Conservation (phyloP, 2,113 vertebrate genomes). For the Spea bombifrons region DNA sequence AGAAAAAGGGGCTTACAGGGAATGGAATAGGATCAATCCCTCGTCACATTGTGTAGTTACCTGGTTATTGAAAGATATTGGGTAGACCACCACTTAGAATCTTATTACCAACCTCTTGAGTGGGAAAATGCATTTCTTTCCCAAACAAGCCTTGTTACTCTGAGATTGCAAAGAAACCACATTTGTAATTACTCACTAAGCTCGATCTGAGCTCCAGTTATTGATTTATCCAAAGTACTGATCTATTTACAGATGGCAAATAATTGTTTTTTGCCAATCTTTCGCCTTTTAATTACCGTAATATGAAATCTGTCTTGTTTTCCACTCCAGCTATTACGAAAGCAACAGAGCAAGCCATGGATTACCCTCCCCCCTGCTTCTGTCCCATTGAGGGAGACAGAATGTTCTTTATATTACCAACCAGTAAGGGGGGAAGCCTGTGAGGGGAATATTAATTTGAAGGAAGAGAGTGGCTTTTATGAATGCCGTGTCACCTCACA, state of each 20-base stretch:
- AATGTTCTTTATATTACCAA: constrained; percentile 45
- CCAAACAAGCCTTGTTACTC: constrained; percentile 44
- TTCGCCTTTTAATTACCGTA: constrained; percentile 48
- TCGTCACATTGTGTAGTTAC: neutral
- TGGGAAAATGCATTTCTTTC: constrained; percentile 36
- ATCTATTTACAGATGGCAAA: constrained; percentile 49
- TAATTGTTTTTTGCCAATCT: constrained; percentile 48
- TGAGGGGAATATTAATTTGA: constrained; percentile 41
- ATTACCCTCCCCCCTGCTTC: constrained; percentile 28
- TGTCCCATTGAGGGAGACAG: constrained; percentile 45
- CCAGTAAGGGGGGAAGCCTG: constrained; percentile 25
- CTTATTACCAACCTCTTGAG: constrained; percentile 12
- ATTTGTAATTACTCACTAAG: constrained; percentile 47
- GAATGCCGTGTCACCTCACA: constrained; percentile 16
- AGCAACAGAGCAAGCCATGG: constrained; percentile 29
- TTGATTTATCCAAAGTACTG: constrained; percentile 49
- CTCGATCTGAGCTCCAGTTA: constrained; percentile 43
- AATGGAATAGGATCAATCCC: neutral
- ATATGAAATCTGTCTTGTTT: constrained; percentile 50
- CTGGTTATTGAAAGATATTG: constrained; percentile 21
- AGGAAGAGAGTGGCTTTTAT: constrained; percentile 16
- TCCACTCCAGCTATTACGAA: constrained; percentile 48
- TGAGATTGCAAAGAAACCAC: constrained; percentile 39
- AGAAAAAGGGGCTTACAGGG: neutral
- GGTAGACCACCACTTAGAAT: constrained; percentile 8